Conservation (phyloP, 1,140 invertebrate species). For the Drosophila kanapiae region DNA sequence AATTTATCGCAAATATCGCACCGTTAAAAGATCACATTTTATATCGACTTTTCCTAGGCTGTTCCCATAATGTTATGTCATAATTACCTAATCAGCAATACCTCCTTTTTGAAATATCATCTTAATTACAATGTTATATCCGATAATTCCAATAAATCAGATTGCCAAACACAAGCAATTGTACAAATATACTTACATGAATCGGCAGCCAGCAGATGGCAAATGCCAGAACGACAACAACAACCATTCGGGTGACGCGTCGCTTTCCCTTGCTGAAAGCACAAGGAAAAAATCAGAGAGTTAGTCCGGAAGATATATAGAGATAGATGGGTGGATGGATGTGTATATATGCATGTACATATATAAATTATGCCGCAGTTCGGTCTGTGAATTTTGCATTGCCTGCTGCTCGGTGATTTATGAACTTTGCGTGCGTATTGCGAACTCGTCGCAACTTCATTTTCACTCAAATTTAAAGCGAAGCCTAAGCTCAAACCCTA, state of each 20-base stretch:
- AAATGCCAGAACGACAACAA: constrained; percentile 97
- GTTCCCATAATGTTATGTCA: too few species aligned
- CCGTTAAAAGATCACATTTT: too few species aligned
- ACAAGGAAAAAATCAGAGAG: background rate
- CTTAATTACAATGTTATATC: too few species aligned
- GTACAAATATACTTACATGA: constrained; percentile 88
- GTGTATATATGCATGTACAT: too few species aligned
- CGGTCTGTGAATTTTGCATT: constrained; percentile 30
- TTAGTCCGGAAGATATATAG: constrained; percentile 5
- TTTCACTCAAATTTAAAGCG: constrained; percentile 19
- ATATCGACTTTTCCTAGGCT: too few species aligned
- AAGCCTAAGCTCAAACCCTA: background rate
- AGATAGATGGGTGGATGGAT: background rate
- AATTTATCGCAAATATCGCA: too few species aligned
- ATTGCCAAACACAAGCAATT: too few species aligned
- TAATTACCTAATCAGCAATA: too few species aligned
- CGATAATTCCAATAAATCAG: too few species aligned
- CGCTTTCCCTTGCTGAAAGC: constrained; percentile 91
- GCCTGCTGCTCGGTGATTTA: constrained; percentile 49
- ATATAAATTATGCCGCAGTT: constrained; percentile 47
- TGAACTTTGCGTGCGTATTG: constrained; percentile 39
- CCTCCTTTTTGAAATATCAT: too few species aligned
- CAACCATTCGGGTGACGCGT: constrained; percentile 96
- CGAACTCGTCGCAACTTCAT: constrained; percentile 14
- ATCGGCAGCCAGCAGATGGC: constrained; percentile 98